Base-by-base conservation (phyloP, 2,113 vertebrate genomes). In the Harpagus bidentatus region DNA sequence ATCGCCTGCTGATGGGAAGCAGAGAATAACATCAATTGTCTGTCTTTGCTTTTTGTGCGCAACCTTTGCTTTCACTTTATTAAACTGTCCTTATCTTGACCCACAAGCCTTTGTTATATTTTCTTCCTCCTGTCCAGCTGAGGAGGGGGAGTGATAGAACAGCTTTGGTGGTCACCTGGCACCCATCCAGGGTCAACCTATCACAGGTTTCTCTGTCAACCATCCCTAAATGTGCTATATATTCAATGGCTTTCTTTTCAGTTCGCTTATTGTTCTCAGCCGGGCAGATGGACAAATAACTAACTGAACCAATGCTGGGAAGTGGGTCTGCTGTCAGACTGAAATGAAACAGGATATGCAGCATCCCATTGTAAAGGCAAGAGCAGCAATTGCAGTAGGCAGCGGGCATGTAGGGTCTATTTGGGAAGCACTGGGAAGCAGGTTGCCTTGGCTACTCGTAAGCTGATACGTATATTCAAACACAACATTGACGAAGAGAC, bases 141-240 rank as follows among this genome's bases (percentile, higher is more conserved):
- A 50, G 48, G 48, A 50, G 13, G 48, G 13, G 23, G 13, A 50
- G 48, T 50, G 48, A 50, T 26, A 26, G 23, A 50, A 11, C 8
- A 5, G 48, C 14, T 50, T 50, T 15, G 48, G 48, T 50, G 48
- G 48, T 1, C 48, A 50, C 23, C 48, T 50, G 23, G 48, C 23
- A 26, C 8, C 48, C 23, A 26, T 23, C 48, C 48, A 15, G 13
- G 48, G 48, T 15, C 23, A 26, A 26, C 48, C 48, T 5, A 50
- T 14, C 48, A 50, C 48, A 50, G 6, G 26, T 50, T 88, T 74
- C 5, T 73, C 42, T 81, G 1, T 32, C 32, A 82, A 61, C 3
- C 0, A 2, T 31, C 19, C n/a, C 25, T 71, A 6, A 32, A 26
- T 6, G 5, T 38, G 8, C 38, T 62, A 11, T 8, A 26, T 2